A percentile compares a stretch with the other conserved stretches of the same genome.
Evolutionary conservation across 1,140 invertebrate genomes (phyloP).

Genomic region (Adoxophyes honmai): DNA sequence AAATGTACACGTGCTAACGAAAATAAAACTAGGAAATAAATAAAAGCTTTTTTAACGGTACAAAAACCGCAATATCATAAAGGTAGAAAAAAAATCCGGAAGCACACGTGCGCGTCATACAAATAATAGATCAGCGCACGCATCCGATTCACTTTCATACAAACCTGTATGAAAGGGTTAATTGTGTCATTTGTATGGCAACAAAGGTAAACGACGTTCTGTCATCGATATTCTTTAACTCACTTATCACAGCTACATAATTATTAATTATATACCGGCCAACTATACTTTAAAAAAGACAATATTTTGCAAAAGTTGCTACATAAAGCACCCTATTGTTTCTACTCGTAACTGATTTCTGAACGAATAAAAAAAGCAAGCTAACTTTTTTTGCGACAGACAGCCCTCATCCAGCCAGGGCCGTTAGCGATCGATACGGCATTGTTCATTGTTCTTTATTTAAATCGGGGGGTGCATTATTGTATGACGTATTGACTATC

Average conservation of each 20-base stretch:
- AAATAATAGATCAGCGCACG: slow-evolving; percentile 15
- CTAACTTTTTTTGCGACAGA: not conserved
- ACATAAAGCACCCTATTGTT: not conserved
- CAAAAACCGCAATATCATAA: not conserved
- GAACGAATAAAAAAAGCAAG: not conserved
- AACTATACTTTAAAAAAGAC: too few relatives aligned
- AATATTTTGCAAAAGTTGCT: too few relatives aligned
- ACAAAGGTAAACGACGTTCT: not conserved
- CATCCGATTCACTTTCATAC: slow-evolving; percentile 16
- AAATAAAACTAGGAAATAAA: not conserved
- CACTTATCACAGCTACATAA: too few relatives aligned
- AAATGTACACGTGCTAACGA: too few relatives aligned
- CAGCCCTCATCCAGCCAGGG: not conserved
- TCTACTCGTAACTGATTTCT: not conserved
- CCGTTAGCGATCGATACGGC: slow-evolving; percentile 16
- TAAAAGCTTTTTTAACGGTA: not conserved
- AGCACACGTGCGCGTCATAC: slow-evolving; percentile 23
- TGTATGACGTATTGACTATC: slow-evolving; percentile 12
- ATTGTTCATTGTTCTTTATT: slow-evolving; percentile 16
- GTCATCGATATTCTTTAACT: not conserved
- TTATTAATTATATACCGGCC: too few relatives aligned
- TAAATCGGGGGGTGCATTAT: slow-evolving; percentile 14
- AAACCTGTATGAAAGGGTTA: not conserved
- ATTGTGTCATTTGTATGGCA: not conserved
- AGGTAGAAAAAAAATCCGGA: slow-evolving; percentile 16